Evolutionary conservation across 2,113 vertebrate genomes (phyloP).

Genomic region (Erpornis zantholeuca): DNA sequence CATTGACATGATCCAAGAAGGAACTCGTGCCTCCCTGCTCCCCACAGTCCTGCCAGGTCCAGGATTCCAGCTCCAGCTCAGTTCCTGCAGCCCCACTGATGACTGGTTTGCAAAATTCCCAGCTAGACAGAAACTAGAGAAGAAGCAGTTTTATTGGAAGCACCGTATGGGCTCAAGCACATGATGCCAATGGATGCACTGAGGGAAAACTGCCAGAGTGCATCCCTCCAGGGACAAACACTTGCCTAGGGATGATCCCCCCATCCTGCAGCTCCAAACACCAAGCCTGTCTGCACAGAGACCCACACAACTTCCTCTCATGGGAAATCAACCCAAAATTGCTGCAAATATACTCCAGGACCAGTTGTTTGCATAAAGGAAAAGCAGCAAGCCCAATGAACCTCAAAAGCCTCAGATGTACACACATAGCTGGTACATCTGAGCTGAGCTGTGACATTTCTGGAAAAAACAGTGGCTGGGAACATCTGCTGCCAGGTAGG

Average conservation of each 20-base stretch:
- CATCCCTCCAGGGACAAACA: background rate
- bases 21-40: background rate
- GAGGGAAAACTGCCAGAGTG: background rate
- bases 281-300: background rate
- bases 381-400: background rate
- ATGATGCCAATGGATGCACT: accelerated
- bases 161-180: accelerated
- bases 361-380: background rate
- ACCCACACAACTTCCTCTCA: background rate
- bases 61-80: background rate
- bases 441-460: background rate
- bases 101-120: accelerated
- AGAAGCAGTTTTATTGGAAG: background rate
- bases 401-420: background rate
- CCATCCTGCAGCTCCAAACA: background rate
- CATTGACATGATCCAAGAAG: background rate
- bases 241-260: background rate
- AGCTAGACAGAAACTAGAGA: background rate
- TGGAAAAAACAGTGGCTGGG: background rate
- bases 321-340: background rate
- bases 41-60: background rate
- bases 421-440: background rate
- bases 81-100: background rate
- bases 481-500: background rate
- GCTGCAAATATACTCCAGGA: background rate